phyloP scores from a whole-genome alignment of 1,140 invertebrate species.

The Aphaenogaster floridana region DNA sequence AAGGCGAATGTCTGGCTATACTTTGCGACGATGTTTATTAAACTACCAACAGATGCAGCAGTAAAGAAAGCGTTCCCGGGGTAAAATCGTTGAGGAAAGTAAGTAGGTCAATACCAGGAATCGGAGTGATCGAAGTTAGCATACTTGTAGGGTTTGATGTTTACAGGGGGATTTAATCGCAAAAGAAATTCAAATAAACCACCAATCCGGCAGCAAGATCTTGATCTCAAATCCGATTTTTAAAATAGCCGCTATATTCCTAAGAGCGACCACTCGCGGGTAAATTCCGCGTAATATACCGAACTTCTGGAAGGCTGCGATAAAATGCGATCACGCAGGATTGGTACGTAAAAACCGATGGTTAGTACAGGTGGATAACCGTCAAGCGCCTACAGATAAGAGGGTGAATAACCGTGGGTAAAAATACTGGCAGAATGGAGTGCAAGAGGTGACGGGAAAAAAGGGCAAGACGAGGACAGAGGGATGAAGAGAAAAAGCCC shows the following conservation, averaged over 20 bases:
- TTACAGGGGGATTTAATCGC: constrained; percentile 68
- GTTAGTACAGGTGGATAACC: constrained; percentile 72
- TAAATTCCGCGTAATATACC: background rate
- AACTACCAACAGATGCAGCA: constrained; percentile 67
- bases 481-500: constrained; percentile 46
- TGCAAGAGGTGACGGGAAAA: constrained; percentile 53
- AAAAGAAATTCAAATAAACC: constrained; percentile 74
- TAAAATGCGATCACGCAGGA: constrained; percentile 9
- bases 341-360: constrained; percentile 18
- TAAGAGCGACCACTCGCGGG: background rate
- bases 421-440: constrained; percentile 82
- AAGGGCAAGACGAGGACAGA: constrained; percentile 47
- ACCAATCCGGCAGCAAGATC: background rate
- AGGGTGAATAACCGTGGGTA: constrained; percentile 86
- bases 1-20: constrained; percentile 53
- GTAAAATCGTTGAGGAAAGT: constrained; percentile 55
- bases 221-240: constrained; percentile 24
- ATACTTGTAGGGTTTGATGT: constrained; percentile 59
- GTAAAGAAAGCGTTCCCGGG: constrained; percentile 62
- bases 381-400: constrained; percentile 78
- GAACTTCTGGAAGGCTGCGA: constrained; percentile 1
- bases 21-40: constrained; percentile 62
- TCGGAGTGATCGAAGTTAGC: constrained; percentile 68
- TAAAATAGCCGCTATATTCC: constrained; percentile 33
- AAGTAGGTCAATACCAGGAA: constrained; percentile 71